These are phyloP conservation scores for Anser brachyrhynchus DNA, from an alignment of 2,113 vertebrate genomes.

Conservation along the genomic window DNA sequence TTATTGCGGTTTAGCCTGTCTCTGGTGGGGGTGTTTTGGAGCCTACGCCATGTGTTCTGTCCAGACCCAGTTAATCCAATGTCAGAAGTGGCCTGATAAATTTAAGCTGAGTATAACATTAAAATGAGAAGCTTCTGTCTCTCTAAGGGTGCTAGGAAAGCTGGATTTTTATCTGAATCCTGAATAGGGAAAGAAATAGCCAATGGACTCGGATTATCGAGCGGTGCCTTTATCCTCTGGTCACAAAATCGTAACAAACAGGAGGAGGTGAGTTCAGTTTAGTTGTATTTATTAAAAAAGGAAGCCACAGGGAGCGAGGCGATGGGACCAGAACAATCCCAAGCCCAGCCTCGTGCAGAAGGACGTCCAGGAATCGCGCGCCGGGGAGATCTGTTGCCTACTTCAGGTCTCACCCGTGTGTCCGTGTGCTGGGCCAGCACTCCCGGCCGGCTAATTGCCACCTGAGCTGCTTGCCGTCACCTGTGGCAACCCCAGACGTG, in stretches of 20 bases:
- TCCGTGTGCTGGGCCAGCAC: neutral
- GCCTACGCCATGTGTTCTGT: neutral
- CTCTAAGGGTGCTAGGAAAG: neutral
- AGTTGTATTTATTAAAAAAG: neutral
- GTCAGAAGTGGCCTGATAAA: neutral
- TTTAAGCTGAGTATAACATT: neutral
- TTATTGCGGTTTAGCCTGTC: neutral
- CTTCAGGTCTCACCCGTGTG: neutral
- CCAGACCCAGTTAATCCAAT: neutral
- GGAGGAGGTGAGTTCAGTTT: neutral
- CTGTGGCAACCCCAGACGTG: neutral
- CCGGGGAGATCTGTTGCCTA: fast-evolving
- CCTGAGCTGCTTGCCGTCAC: neutral
- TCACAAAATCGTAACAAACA: neutral
- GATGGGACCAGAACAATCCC: neutral
- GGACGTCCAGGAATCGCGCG: fast-evolving
- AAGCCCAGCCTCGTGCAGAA: neutral
- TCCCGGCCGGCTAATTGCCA: neutral
- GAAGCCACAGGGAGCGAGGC: neutral
- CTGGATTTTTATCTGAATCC: neutral
- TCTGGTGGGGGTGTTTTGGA: neutral
- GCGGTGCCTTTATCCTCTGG: neutral
- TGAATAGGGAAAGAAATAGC: neutral
- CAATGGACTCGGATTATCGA: neutral
- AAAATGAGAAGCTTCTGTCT: neutral